These are phyloP conservation scores for Hirundichthys speculiger DNA, from an alignment of 2,113 vertebrate species.

Conservation along the genomic window DNA sequence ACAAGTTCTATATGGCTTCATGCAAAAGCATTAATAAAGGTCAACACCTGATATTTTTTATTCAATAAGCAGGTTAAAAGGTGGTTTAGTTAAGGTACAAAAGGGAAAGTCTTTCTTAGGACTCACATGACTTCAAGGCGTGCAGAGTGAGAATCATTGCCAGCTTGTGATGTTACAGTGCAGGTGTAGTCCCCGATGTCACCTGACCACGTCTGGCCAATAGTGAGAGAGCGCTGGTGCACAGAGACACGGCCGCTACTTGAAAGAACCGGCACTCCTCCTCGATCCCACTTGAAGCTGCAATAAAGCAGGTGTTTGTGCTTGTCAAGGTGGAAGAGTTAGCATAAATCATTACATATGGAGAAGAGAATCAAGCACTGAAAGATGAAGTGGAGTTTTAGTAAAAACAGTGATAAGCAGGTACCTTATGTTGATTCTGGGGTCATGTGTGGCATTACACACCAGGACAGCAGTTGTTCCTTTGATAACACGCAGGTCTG, in stretches of 20 bases:
- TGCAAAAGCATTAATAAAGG: too few relatives aligned
- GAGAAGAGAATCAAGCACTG: neutral
- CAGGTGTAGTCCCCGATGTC: constrained; percentile 97
- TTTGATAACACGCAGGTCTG: constrained; percentile 92
- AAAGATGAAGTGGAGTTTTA: neutral
- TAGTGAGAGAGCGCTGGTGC: constrained; percentile 88
- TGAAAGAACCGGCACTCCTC: constrained; percentile 77
- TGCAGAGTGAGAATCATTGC: constrained; percentile 87
- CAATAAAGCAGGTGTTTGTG: neutral
- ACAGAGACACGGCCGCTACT: constrained; percentile 85
- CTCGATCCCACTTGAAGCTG: constrained; percentile 93
- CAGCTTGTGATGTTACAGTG: constrained; percentile 86
- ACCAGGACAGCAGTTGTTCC: constrained; percentile 89
- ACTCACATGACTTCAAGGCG: constrained; percentile 98
- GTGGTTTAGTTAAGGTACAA: too few relatives aligned
- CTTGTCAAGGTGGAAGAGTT: too few relatives aligned
- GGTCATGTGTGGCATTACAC: constrained; percentile 89
- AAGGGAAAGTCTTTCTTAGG: neutral
- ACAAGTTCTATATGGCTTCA: too few relatives aligned
- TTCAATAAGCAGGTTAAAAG: too few relatives aligned
- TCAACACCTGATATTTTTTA: too few relatives aligned
- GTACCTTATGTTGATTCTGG: constrained; percentile 88
- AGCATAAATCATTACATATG: neutral
- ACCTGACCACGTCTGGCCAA: constrained; percentile 96
- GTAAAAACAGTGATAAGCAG: neutral